Base-by-base conservation (phyloP, 2,797 vertebrate genomes). In the Sparidentex hasta region DNA sequence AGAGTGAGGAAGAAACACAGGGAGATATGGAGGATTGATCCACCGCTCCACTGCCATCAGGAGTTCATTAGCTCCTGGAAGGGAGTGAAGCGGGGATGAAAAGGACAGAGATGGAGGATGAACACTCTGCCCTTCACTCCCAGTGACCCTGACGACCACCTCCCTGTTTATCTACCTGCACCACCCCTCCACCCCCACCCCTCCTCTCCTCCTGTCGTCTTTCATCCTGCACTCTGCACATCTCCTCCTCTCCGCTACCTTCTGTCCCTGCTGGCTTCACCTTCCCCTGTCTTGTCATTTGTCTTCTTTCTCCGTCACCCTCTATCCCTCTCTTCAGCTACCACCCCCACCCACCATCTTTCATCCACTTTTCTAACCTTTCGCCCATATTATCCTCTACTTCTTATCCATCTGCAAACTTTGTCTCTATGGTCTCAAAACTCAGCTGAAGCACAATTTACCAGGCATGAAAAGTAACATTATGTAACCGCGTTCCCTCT, bases 1-100 rank as follows among this genome's bases (percentile, higher is more conserved):
- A 20, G n/a, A 20, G 59, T 61, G 18, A 74, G 29, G 29, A 33
- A 33, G 44, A 81, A 41, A 69, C 16, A 64, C 13, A 80, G 65
- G 78, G 80, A 76, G 80, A 33, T 76, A 72, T 61, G 56, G 83
- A 80, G 72, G 73, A 82, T 78, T 92, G 87, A 91, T 90, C 80
- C 50, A 86, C 80, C 25, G 71, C 76, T 75, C 80, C 59, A 62
- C 81, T 55, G 76, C 88, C 90, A 90, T 92, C 88, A 88, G 91
- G 87, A 89, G 93, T 92, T 92, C 90, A 93, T 93, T 93, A 93
- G 82, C 82, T 85, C 68, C 83, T 77, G 79, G 84, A 80, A 82
- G 56, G 57, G 69, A 83, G 71, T 29, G 64, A 79, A 65, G 48
- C 64, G 78, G 65, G 76, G 73, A 89, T 72, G 75, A 81, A 83